phyloP scores from a whole-genome alignment of 1,140 invertebrate genomes.

The Drosophila simulans region DNA sequence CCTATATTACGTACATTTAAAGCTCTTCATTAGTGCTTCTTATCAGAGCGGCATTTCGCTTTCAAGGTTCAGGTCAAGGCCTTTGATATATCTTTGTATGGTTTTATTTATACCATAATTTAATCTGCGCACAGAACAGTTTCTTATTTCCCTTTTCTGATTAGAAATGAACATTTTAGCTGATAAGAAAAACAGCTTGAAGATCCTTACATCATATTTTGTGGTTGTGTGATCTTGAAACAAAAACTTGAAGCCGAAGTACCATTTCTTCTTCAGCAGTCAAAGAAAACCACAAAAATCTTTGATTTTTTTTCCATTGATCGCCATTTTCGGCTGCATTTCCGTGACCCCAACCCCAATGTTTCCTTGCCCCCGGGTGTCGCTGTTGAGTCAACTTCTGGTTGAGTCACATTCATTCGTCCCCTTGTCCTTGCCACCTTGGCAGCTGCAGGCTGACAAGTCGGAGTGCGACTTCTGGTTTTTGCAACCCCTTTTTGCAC shows the following conservation, averaged over 20 bases:
- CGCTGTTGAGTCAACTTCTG: constrained; percentile 36
- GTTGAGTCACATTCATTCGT: constrained; percentile 49
- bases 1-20: neutral
- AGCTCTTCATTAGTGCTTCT: constrained; percentile 4
- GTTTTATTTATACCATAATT: neutral
- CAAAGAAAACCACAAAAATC: neutral
- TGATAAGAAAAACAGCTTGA: too few relatives aligned
- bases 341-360: constrained; percentile 18
- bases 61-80: constrained; percentile 7
- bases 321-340: constrained; percentile 33
- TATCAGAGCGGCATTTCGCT: constrained; percentile 11
- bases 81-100: neutral
- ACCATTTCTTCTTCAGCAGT: neutral
- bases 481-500: constrained; percentile 75
- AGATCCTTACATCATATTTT: too few relatives aligned
- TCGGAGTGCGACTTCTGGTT: constrained; percentile 63
- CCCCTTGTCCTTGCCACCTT: constrained; percentile 50
- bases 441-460: constrained; percentile 64
- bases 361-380: constrained; percentile 1
- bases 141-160: too few relatives aligned
- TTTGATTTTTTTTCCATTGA: constrained; percentile 5
- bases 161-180: too few relatives aligned
- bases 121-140: too few relatives aligned
- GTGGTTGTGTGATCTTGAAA: too few relatives aligned
- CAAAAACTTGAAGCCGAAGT: too few relatives aligned